phyloP scores from a whole-genome alignment of 2,797 vertebrate species.

The Coilia nasus region DNA sequence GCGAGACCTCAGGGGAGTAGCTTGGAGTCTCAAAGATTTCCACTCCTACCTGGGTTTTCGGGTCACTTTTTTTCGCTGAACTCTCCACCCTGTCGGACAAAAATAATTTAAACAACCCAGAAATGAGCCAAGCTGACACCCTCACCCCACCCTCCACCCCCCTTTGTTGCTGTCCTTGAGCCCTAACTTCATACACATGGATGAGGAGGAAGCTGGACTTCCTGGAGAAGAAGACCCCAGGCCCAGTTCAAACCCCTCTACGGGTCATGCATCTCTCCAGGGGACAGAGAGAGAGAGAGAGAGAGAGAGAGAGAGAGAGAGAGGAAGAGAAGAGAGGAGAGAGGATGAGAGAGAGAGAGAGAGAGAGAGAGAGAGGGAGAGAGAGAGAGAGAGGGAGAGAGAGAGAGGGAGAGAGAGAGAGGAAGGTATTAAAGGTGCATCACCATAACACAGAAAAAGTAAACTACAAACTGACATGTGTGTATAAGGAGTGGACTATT shows the following conservation, averaged over 20 bases:
- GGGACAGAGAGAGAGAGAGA: neutral
- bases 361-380: too few species aligned
- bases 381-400: neutral
- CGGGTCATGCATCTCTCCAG: constrained; percentile 8
- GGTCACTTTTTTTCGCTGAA: neutral
- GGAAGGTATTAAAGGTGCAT: too few species aligned
- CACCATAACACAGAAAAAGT: too few species aligned
- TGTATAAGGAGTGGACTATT: too few species aligned
- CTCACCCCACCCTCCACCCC: neutral
- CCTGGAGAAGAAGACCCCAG: neutral
- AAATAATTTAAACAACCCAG: neutral
- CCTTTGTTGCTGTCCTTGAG: neutral
- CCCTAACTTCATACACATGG: neutral
- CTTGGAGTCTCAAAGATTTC: neutral
- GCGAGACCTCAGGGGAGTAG: neutral
- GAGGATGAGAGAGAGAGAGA: neutral
- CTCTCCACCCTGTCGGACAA: neutral
- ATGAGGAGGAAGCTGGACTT: neutral
- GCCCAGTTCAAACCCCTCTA: constrained; percentile 3
- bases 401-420: neutral
- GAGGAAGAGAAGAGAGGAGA: neutral
- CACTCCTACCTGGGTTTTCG: neutral
- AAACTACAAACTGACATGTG: too few species aligned
- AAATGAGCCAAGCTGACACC: neutral
- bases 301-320: neutral